Evolutionary conservation across 2,888 invertebrate genomes (phyloP), one percentile per base, ranked within the genome.

Genomic region (Noctuana brunneofusca): DNA sequence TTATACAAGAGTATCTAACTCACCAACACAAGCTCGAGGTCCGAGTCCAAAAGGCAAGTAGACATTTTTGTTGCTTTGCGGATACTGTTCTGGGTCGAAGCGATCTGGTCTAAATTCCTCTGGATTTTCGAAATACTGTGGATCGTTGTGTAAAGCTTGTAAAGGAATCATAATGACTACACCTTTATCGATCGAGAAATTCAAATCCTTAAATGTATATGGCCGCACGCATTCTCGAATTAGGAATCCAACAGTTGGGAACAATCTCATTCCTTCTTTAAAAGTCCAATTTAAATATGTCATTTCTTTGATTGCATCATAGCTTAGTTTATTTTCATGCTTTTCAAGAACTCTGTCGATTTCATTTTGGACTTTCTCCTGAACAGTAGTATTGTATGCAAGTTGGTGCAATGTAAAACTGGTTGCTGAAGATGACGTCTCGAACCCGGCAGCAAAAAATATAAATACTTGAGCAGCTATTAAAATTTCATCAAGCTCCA

Each of bases 341-440:
- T 66, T 69, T 3, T 43, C 14, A 12, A 71, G 64, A 1, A 69
- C 67, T 27, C 16, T 27, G 24, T 71, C 75, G 3, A 81, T 71
- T 59, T 82, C 80, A 35, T 71, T 63, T 24, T 74, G 71, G 1
- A 76, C 67, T 59, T 65, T 75, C 16, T 67, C 66, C 59, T 81
- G 81, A 2, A 76, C 66, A 4, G 73, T 68, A 9, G 74, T 74
- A 64, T 80, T 70, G 8, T 71, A 67, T 0, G 81, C 80, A 1
- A 83, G 69, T 50, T 75, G 70, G 60, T 78, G 79, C 35, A 67
- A 41, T 9, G 67, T 67, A 27, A 58, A 66, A 43, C 68, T 68
- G 4, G 69, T 66, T 1, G 71, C 65, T n/a, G 68, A 66, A 2
- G 71, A 68, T 0, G 71, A 69, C 6, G 71, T 67, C 52, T 74